Evolutionary conservation across 2,113 vertebrate genomes (phyloP).

Genomic region (Pleuronectes platessa): DNA sequence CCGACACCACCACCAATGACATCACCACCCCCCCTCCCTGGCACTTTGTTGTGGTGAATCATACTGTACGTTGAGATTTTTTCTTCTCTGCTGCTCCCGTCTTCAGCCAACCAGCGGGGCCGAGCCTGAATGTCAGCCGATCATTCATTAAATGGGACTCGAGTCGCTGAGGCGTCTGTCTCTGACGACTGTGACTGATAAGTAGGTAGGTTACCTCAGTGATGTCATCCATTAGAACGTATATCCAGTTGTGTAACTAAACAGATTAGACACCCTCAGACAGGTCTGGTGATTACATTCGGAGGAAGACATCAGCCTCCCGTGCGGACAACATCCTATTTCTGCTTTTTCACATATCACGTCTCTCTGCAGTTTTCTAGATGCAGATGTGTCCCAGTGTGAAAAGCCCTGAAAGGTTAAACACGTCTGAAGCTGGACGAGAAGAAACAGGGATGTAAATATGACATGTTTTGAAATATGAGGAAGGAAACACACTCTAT

Average conservation of each 20-base stretch:
- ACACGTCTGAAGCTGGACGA: too few relatives aligned
- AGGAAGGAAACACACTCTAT: too few relatives aligned
- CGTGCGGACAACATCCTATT: too few relatives aligned
- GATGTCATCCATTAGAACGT: constrained; percentile 7
- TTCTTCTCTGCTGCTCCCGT: constrained; percentile 28
- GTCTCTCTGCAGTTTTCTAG: too few relatives aligned
- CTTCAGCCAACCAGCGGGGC: constrained; percentile 39
- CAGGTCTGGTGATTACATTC: background rate
- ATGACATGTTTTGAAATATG: too few relatives aligned
- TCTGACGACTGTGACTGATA: background rate
- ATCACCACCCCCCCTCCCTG: constrained; percentile 72
- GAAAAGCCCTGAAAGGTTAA: too few relatives aligned
- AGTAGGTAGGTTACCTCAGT: constrained; percentile 1
- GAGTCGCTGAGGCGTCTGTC: background rate
- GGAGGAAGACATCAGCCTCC: background rate
- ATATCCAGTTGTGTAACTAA: background rate
- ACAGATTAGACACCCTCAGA: background rate
- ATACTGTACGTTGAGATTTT: constrained; percentile 73
- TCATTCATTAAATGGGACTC: constrained; percentile 57
- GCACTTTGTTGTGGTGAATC: constrained; percentile 79
- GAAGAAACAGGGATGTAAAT: too few relatives aligned
- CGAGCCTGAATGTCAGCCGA: constrained; percentile 51
- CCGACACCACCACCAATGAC: constrained; percentile 68
- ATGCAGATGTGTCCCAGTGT: too few relatives aligned
- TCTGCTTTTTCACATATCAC: too few relatives aligned